Evolutionary conservation across 1,140 invertebrate species (phyloP), one percentile per base, ranked within the genome.

Genomic region (Spodoptera frugiperda): DNA sequence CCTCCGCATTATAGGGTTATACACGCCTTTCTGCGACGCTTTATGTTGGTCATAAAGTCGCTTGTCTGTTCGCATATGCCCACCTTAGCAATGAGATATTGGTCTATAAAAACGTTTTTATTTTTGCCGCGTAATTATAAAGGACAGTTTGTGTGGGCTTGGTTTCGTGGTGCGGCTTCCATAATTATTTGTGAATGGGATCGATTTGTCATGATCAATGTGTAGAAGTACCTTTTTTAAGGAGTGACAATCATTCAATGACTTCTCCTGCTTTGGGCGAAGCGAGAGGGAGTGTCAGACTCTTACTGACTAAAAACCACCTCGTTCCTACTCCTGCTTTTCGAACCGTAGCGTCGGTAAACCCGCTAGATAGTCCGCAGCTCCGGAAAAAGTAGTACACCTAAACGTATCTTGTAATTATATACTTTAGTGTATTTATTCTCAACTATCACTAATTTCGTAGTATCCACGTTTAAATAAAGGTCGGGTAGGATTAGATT

Each of bases 11-110:
- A 77, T 51, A 54, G 46, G 71, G 71, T 49, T 72, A 72, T 65
- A 68, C 78, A 76, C 79, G 77, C 77, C 65, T 77, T 78, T 72
- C 76, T 33, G 61, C 70, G 73, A n/a, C 76, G 72, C 72, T 84
- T 82, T 82, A 84, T 82, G 80, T 54, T 10, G 55, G 55, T 82
- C 79, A 74, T 84, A 84, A 84, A 82, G 67, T 65, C 74, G 71
- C 72, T 77, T 68, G 81, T 76, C 81, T 80, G 51, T 74, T 76
- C 57, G 54, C 74, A 55, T 81, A 59, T 55, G 72, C 76, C 73
- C 78, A 77, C 81, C 76, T 78, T 77, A 73, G 44, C 57, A 74
- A 79, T 80, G 77, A 79, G 78, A 79, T 82, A 82, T 82, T 70
- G 80, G 30, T 44, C 74, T 46, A 59, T 81, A 77, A 78, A 78